Conservation (phyloP, 2,888 invertebrate genomes). For the Holacanthella duospinosa region DNA sequence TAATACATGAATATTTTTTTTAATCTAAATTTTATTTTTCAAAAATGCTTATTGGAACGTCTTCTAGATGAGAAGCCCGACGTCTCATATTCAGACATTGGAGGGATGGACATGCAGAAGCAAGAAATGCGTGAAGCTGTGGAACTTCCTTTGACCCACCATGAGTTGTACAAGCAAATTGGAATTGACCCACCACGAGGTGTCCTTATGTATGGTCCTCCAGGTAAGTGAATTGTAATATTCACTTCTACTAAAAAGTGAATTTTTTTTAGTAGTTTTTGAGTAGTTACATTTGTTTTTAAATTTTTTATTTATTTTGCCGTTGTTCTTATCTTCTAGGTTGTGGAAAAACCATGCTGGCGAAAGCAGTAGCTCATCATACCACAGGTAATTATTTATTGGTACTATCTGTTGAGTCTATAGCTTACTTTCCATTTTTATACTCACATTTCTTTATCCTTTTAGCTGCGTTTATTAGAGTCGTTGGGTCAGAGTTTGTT, state of each 20-base stretch:
- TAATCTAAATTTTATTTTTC: background rate
- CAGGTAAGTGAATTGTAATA: conserved; percentile 45
- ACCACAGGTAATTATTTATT: conserved; percentile 83
- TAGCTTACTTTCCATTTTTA: background rate
- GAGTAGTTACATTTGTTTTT: background rate
- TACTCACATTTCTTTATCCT: conserved; percentile 14
- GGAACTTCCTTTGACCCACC: conserved; percentile 93
- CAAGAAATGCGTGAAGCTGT: conserved; percentile 99
- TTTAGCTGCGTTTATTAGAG: conserved; percentile 92
- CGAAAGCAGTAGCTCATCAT: conserved; percentile 96
- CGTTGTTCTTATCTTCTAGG: too few species aligned
- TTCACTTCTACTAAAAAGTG: background rate
- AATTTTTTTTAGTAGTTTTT: background rate
- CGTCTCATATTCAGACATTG: conserved; percentile 92
- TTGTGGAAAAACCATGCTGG: conserved; percentile 98
- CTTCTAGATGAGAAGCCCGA: conserved; percentile 93
- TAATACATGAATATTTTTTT: too few species aligned
- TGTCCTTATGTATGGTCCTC: conserved; percentile 98
- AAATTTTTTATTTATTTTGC: background rate
- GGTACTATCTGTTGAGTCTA: conserved; percentile 4
- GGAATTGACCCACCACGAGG: conserved; percentile 98
- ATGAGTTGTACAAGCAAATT: conserved; percentile 94
- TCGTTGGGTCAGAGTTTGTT: conserved; percentile 98
- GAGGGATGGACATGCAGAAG: conserved; percentile 99
- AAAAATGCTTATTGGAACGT: conserved; percentile 17